These are phyloP conservation scores for Drosophila paulistorum DNA, from an alignment of 1,140 invertebrate genomes.

Conservation along the genomic window DNA sequence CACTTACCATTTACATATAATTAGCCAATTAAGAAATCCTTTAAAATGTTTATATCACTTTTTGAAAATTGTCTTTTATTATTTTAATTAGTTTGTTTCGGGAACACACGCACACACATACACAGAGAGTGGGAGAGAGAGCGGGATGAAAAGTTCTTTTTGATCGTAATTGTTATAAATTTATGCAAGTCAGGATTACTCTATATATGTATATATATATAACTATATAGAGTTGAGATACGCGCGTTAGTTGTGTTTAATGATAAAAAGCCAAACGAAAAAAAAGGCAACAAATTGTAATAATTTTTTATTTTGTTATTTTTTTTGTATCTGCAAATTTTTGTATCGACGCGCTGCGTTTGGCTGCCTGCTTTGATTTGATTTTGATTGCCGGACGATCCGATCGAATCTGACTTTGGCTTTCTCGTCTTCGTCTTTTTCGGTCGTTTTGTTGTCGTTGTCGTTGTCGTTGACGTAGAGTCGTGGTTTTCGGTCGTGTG, in stretches of 20 bases:
- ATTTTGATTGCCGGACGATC: slow-evolving; percentile 60
- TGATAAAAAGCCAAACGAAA: neutral
- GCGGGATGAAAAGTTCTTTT: too few relatives aligned
- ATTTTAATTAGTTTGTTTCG: neutral
- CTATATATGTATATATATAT: neutral
- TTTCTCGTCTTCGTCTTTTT: slow-evolving; percentile 37
- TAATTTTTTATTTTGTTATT: neutral
- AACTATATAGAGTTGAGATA: neutral
- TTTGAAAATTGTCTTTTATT: neutral
- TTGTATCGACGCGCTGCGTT: slow-evolving; percentile 66
- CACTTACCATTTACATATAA: slow-evolving; percentile 71
- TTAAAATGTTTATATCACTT: slow-evolving; percentile 27
- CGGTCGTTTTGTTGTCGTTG: slow-evolving; percentile 21
- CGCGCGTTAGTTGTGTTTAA: neutral
- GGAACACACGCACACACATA: neutral
- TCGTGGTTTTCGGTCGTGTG: slow-evolving; percentile 33
- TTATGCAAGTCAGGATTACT: too few relatives aligned
- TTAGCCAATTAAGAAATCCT: slow-evolving; percentile 44
- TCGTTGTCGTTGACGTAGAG: slow-evolving; percentile 33
- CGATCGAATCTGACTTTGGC: slow-evolving; percentile 34
- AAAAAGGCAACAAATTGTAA: neutral
- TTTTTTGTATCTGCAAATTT: slow-evolving; percentile 25
- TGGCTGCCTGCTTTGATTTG: slow-evolving; percentile 71
- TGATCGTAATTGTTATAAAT: neutral
- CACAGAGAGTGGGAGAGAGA: neutral